These are phyloP conservation scores for Aphyosemion australe DNA, from an alignment of 2,113 vertebrate species.

Conservation along the genomic window DNA sequence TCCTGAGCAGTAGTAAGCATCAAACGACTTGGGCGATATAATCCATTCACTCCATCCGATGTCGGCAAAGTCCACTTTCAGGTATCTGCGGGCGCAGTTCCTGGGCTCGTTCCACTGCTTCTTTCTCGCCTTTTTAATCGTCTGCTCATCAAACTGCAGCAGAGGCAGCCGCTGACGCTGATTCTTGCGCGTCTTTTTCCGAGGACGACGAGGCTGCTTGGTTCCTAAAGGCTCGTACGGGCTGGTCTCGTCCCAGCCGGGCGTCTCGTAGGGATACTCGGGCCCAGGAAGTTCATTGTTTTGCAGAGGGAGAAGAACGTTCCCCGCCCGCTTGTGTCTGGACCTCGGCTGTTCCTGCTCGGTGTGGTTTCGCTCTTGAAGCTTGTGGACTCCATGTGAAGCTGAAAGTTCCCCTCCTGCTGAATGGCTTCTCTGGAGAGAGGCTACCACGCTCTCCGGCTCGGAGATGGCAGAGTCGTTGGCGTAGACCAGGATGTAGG, in stretches of 20 bases:
- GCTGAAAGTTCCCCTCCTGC: conserved; percentile 43
- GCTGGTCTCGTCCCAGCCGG: conserved; percentile 83
- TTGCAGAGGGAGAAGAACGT: conserved; percentile 85
- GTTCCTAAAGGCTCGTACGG: conserved; percentile 83
- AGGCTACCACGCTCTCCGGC: conserved; percentile 87
- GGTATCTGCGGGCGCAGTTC: conserved; percentile 89
- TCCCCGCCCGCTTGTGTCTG: conserved; percentile 79
- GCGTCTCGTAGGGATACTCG: conserved; percentile 82
- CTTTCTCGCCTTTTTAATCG: conserved; percentile 90
- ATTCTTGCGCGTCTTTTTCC: conserved; percentile 87
- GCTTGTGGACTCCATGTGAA: conserved; percentile 53
- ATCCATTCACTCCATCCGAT: conserved; percentile 99
- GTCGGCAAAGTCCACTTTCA: conserved; percentile 97
- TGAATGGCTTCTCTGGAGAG: conserved; percentile 78
- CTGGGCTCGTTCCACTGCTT: conserved; percentile 93
- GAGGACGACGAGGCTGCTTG: conserved; percentile 79
- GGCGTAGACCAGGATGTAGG: conserved; percentile 94
- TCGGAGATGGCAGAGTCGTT: conserved; percentile 93
- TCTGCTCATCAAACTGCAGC: conserved; percentile 93
- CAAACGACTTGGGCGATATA: conserved; percentile 96
- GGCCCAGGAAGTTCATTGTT: conserved; percentile 94
- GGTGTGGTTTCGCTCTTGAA: conserved; percentile 57
- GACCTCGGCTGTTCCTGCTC: conserved; percentile 33
- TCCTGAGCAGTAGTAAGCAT: conserved; percentile 95
- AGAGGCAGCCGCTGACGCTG: conserved; percentile 85